Evolutionary conservation across 1,140 invertebrate species (phyloP), one percentile per base, ranked within the genome.

Genomic region (Drosophila tristis): DNA sequence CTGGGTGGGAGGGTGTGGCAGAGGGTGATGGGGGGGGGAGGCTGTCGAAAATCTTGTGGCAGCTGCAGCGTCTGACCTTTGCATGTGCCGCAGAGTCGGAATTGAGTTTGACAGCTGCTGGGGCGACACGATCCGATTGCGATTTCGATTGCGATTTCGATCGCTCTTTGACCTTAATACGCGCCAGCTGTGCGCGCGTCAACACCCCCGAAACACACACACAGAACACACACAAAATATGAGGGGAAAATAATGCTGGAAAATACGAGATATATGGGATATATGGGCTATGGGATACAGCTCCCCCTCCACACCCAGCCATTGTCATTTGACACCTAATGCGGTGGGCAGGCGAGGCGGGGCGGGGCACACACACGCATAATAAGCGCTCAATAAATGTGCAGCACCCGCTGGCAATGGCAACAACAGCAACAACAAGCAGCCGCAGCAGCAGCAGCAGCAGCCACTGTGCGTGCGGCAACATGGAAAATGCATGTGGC

Each of bases 251-350:
- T 26, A 42, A 60, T 26, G 7, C 5, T 5, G 43, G 15, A 49
- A 23, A 49, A 64, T 51, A 25, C n/a, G n/a, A n/a, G n/a, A n/a
- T 47, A 54, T 64, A 35, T 54, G 54, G 45, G 31, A 66, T 56
- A 25, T 29, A 25, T 29, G 20, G 20, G 20, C 2, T 20, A 20
- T 20, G 20, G 20, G 23, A 16, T 43, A 7, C 47, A 25, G 15
- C 31, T 3, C 23, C 7, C 3, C 7, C 15, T 11, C n/a, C 49
- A 72, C 50, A 44, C 65, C 67, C 55, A 51, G 60, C 66, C 64
- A 77, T 82, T 91, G 89, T 91, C 80, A 90, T 91, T 91, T 89
- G 89, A 91, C 89, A 91, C 89, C 84, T 90, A 68, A 91, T 89
- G 89, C 89, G 67, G 62, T 58, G 54, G 56, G 53, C n/a, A 54